These are phyloP conservation scores for Acleris literana DNA, from an alignment of 2,888 invertebrate genomes.

Conservation along the genomic window DNA sequence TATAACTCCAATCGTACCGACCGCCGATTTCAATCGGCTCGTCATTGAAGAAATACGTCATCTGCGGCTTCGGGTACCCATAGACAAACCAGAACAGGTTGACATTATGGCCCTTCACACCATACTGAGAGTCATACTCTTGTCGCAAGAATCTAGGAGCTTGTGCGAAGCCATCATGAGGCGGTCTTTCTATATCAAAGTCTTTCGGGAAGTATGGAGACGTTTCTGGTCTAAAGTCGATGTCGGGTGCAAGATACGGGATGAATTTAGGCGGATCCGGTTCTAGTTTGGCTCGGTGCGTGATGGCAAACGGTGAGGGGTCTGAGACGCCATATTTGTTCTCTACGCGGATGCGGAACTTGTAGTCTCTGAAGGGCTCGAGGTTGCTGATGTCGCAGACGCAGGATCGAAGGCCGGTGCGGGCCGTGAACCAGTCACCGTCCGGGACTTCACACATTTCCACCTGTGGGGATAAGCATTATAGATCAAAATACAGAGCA, in stretches of 20 bases:
- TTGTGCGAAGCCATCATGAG: slow-evolving; percentile 92
- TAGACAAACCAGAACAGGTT: slow-evolving; percentile 97
- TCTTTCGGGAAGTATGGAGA: slow-evolving; percentile 96
- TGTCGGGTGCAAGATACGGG: slow-evolving; percentile 91
- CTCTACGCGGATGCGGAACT: slow-evolving; percentile 97
- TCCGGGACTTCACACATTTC: slow-evolving; percentile 97
- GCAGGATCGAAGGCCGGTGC: slow-evolving; percentile 93
- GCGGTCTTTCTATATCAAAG: slow-evolving; percentile 95
- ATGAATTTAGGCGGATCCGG: slow-evolving; percentile 91
- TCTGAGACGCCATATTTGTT: slow-evolving; percentile 98
- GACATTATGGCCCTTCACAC: slow-evolving; percentile 94
- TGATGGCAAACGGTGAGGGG: slow-evolving; percentile 95
- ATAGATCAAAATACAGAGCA: too few relatives aligned
- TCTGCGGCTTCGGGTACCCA: slow-evolving; percentile 97
- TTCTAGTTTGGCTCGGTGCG: slow-evolving; percentile 90
- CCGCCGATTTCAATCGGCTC: slow-evolving; percentile 92
- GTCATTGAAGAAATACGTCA: slow-evolving; percentile 94
- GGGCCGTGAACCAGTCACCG: slow-evolving; percentile 96
- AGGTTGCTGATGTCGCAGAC: slow-evolving; percentile 95
- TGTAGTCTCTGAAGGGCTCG: slow-evolving; percentile 96
- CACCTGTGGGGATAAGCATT: slow-evolving; percentile 62
- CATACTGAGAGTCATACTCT: slow-evolving; percentile 94
- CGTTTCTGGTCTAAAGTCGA: slow-evolving; percentile 92
- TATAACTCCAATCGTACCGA: slow-evolving; percentile 93
- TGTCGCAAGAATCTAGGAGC: slow-evolving; percentile 94